phyloP scores from a whole-genome alignment of 1,140 invertebrate species.

The Apis mellifera region DNA sequence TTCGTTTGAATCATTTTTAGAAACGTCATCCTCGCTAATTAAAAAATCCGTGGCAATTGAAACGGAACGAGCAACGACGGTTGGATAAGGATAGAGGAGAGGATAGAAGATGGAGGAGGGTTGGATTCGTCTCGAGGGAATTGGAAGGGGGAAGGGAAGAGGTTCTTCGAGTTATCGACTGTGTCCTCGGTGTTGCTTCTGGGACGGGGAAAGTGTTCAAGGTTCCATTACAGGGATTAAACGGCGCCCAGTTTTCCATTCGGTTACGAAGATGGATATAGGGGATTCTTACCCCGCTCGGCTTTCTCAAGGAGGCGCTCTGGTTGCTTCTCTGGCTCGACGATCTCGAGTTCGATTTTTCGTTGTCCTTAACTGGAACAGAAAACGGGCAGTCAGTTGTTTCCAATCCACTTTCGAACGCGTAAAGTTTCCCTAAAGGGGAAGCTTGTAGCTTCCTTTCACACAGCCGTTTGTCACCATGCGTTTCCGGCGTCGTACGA shows the following conservation, averaged over 20 bases:
- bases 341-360: conserved; percentile 76
- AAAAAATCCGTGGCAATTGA: conserved; percentile 11
- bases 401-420: neutral
- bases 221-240: conserved; percentile 40
- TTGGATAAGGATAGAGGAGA: neutral
- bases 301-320: conserved; percentile 77
- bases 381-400: conserved; percentile 2
- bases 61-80: neutral
- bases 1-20: neutral
- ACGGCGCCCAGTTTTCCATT: neutral
- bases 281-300: conserved; percentile 78
- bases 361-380: conserved; percentile 78
- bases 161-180: neutral
- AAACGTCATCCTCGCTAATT: neutral
- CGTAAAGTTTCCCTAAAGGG: neutral
- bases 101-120: too few relatives aligned
- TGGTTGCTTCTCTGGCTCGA: conserved; percentile 77
- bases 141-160: neutral
- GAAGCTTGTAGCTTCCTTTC: neutral
- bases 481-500: neutral
- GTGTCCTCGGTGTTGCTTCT: neutral
- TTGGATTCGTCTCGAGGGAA: neutral
- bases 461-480: neutral
- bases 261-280: neutral
- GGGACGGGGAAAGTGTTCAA: neutral